Evolutionary conservation across 2,113 vertebrate genomes (phyloP), one percentile per base, ranked within the genome.

Genomic region (Cygnus buccinator): DNA sequence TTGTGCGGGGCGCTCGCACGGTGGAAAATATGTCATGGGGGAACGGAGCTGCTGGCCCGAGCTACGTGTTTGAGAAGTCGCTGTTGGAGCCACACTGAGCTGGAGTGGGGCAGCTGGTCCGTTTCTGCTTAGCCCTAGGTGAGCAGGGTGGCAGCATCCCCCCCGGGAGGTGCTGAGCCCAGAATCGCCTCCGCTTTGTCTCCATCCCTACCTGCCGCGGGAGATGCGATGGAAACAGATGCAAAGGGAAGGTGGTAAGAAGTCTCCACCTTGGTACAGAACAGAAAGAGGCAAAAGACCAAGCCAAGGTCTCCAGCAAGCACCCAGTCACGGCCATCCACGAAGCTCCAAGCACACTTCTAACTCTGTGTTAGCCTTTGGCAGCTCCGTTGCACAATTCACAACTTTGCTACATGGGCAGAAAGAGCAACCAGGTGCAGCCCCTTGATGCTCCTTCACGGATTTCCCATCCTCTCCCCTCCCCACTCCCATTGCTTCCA

Each of bases 21-120:
- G 70, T 58, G 88, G 95, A 94, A 93, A 97, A 89, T 29, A 19
- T 2, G 7, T 20, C 84, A 71, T 28, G 10, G 84, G 90, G 10
- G 82, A 90, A 92, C 3, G 31, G 72, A 92, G 86, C 17, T 54
- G 33, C 81, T 73, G 90, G 95, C 63, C 72, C 9, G 14, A 89
- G 73, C 35, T 71, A 4, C 59, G 7, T 5, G 0, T 26, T 19
- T 72, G 77, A 68, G 41, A 55, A 9, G 13, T 37, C 9, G 0
- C 43, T 59, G 74, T 5, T 44, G 73, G 67, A 75, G 90, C 84
- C 33, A 17, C 3, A 0, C 54, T 2, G 58, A 93, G 79, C 41
- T 55, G 6, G 46, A 80, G 33, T 2, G 84, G 82, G 90, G 50
- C 50, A 37, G 82, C 43, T 17, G 28, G 46, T 75, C 1, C 0